These are phyloP conservation scores for Hoplias malabaricus DNA, from an alignment of 2,113 vertebrate species.

Conservation along the genomic window DNA sequence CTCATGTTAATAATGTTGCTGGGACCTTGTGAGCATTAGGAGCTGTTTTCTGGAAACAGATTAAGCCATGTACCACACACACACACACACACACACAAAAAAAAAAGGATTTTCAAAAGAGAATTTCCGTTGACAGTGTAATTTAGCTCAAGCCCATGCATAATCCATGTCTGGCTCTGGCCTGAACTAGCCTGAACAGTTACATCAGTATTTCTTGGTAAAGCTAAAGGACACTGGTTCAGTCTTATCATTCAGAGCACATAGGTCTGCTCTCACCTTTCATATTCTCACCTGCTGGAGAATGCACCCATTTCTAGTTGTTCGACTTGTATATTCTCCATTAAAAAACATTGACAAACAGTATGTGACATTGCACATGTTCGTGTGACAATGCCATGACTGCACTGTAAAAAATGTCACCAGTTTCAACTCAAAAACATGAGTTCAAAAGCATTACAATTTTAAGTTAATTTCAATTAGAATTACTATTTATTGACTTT, in stretches of 20 bases:
- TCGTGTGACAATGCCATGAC: no score
- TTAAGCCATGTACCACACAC: not conserved
- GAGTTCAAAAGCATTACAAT: no score
- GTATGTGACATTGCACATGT: no score
- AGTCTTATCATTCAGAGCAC: constrained; percentile 20
- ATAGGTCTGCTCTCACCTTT: not conserved
- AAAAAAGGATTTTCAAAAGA: not conserved
- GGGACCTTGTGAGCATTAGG: not conserved
- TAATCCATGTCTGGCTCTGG: constrained; percentile 2
- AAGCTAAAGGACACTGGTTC: not conserved
- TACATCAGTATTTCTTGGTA: constrained; percentile 1
- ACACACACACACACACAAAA: no score
- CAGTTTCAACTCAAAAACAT: no score
- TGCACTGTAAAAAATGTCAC: no score
- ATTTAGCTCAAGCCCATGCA: constrained; percentile 1
- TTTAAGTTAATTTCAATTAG: no score
- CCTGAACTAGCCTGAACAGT: constrained; percentile 5
- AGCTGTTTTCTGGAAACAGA: constrained; percentile 11
- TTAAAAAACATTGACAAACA: no score
- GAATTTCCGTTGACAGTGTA: not conserved
- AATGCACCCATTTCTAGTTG: no score
- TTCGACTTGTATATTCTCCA: no score
- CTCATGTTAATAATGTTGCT: not conserved
- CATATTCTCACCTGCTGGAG: not conserved
- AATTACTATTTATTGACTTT: no score